These are phyloP conservation scores for Pseudoatta argentina DNA, from an alignment of 1,140 invertebrate genomes.

Conservation along the genomic window DNA sequence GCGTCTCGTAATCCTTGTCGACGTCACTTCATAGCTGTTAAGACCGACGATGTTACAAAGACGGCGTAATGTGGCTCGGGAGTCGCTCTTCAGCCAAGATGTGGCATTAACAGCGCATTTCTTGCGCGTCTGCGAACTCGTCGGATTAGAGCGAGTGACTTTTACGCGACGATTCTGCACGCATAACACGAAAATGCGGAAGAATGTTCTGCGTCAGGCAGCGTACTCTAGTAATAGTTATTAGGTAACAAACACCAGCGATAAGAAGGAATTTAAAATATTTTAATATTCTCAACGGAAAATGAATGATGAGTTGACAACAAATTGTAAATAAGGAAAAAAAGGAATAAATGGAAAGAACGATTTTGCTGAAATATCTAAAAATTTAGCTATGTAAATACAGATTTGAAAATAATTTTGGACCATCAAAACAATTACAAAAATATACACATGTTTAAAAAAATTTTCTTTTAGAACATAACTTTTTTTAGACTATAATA, in stretches of 20 bases:
- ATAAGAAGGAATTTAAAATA: neutral
- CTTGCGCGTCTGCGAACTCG: conserved; percentile 62
- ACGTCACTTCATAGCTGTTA: conserved; percentile 49
- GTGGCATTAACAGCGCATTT: conserved; percentile 53
- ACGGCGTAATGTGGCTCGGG: conserved; percentile 44
- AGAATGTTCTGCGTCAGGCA: neutral
- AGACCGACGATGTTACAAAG: conserved; percentile 50
- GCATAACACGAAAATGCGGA: conserved; percentile 6
- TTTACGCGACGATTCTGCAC: conserved; percentile 16
- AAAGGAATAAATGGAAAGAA: neutral
- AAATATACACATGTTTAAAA: too few species aligned
- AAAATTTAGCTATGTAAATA: too few species aligned
- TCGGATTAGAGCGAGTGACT: conserved; percentile 26
- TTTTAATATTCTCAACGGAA: neutral
- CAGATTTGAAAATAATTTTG: too few species aligned
- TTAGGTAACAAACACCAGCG: neutral
- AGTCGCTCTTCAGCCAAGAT: conserved; percentile 27
- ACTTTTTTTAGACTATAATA: too few species aligned
- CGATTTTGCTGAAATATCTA: too few species aligned
- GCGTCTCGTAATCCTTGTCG: conserved; percentile 19
- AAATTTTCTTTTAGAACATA: too few species aligned
- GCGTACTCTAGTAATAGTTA: neutral
- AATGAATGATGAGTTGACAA: neutral
- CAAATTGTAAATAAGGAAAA: neutral
- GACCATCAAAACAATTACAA: too few species aligned